Percentiles rank a stretch among this genome's conserved stretches.
These are phyloP conservation scores for Pegoplata infirma DNA, from an alignment of 2,888 invertebrate genomes.

Conservation along the genomic window DNA sequence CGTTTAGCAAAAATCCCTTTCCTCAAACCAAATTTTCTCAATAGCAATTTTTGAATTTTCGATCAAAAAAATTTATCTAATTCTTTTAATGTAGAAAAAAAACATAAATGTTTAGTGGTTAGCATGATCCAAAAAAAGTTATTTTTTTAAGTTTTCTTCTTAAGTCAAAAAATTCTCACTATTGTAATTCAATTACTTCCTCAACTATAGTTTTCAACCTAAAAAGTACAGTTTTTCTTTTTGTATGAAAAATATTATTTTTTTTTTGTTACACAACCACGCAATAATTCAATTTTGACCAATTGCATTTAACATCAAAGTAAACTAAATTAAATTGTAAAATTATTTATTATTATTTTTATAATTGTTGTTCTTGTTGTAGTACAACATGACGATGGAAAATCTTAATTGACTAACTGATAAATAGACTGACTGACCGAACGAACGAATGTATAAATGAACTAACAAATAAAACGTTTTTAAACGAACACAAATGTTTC, in stretches of 20 bases:
- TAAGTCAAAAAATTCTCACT: neutral
- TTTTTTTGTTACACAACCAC: constrained; percentile 32
- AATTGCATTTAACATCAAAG: constrained; percentile 49
- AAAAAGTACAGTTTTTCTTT: constrained; percentile 28
- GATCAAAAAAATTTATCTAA: no score
- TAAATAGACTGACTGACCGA: constrained; percentile 55
- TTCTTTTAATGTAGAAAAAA: no score
- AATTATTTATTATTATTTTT: constrained; percentile 47
- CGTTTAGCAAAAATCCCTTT: no score
- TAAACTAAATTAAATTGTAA: constrained; percentile 58
- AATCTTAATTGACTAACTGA: constrained; percentile 54
- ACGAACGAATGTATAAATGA: constrained; percentile 8
- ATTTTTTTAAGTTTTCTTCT: no score
- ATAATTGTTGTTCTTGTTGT: no score
- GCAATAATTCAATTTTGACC: constrained; percentile 62
- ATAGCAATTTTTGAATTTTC: no score
- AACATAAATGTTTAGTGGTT: no score
- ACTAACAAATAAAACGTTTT: no score
- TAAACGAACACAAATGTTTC: constrained; percentile 54
- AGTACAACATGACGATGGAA: constrained; percentile 25
- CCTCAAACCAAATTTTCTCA: no score
- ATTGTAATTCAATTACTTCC: constrained; percentile 50
- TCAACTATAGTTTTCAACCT: no score
- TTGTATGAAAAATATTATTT: neutral
- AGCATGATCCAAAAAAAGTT: no score